phyloP scores from a whole-genome alignment of 2,797 vertebrate species.

The Sebastes melanostomus region DNA sequence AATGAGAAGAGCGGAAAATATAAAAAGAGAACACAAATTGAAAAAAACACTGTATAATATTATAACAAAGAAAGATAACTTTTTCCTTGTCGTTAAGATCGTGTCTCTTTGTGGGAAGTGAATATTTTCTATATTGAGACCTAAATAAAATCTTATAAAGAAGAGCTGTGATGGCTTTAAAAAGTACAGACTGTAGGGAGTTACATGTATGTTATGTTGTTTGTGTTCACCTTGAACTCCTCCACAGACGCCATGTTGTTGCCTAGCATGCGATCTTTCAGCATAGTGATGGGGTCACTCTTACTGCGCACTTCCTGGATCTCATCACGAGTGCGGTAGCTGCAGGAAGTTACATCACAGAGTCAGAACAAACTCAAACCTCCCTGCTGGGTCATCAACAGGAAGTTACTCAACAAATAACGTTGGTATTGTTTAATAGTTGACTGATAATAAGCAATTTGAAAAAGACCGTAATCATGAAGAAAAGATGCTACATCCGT shows the following conservation, averaged over 20 bases:
- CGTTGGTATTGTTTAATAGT: background rate
- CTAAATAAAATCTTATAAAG: too few species aligned
- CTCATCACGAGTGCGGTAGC: conserved; percentile 93
- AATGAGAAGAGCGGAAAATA: too few species aligned
- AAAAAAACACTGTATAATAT: too few species aligned
- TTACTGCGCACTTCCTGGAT: conserved; percentile 92
- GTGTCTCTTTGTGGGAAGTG: background rate
- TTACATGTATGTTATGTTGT: background rate
- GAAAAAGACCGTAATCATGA: too few species aligned
- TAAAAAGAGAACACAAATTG: too few species aligned
- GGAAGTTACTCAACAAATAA: background rate
- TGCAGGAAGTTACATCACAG: conserved; percentile 51
- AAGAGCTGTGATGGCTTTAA: too few species aligned
- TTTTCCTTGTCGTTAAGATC: background rate
- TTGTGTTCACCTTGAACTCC: conserved; percentile 85
- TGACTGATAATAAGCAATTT: background rate
- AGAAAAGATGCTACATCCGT: too few species aligned
- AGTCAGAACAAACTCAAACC: background rate
- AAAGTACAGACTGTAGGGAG: background rate
- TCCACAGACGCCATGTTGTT: conserved; percentile 87
- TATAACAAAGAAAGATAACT: too few species aligned
- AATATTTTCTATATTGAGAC: too few species aligned
- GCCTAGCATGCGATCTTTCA: conserved; percentile 90
- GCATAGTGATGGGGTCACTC: conserved; percentile 91
- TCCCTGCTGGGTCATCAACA: background rate